Conservation (phyloP, 2,888 invertebrate species). For the Orthonevra nobilis region DNA sequence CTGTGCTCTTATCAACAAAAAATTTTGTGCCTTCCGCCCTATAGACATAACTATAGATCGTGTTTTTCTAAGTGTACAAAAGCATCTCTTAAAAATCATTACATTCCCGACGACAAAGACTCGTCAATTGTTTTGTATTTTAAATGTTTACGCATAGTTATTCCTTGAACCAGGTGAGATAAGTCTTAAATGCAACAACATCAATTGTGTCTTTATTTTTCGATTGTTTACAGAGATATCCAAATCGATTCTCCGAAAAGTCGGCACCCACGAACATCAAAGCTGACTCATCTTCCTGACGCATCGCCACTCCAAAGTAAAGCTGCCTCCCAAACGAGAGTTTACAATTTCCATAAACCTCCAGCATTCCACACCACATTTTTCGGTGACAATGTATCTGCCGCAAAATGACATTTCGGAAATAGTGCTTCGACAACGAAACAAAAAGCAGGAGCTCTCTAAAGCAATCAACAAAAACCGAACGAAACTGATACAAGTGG, state of each 20-base stretch:
- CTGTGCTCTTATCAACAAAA: conserved; percentile 11
- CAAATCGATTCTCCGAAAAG: too few species aligned
- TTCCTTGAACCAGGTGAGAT: conserved; percentile 15
- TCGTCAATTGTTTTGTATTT: background rate
- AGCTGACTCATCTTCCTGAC: too few species aligned
- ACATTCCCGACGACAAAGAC: conserved; percentile 9
- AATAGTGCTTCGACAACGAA: conserved; percentile 39
- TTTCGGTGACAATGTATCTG: conserved; percentile 53
- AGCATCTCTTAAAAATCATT: background rate
- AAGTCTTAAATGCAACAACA: background rate
- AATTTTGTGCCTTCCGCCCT: background rate
- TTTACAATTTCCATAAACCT: conserved; percentile 53
- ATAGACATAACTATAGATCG: background rate
- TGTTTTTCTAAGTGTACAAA: background rate
- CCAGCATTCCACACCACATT: conserved; percentile 47
- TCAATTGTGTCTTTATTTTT: background rate
- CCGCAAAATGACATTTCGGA: conserved; percentile 56
- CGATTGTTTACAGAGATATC: too few species aligned
- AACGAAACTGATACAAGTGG: conserved; percentile 25
- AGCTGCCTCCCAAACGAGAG: conserved; percentile 46
- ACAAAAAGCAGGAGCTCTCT: conserved; percentile 20
- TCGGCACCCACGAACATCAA: too few species aligned
- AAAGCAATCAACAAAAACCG: conserved; percentile 37
- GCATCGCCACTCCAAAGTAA: background rate
- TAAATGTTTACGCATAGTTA: background rate